Evolutionary conservation across 2,113 vertebrate species (phyloP), one percentile per base, ranked within the genome.

Genomic region (Fukomys damarensis): DNA sequence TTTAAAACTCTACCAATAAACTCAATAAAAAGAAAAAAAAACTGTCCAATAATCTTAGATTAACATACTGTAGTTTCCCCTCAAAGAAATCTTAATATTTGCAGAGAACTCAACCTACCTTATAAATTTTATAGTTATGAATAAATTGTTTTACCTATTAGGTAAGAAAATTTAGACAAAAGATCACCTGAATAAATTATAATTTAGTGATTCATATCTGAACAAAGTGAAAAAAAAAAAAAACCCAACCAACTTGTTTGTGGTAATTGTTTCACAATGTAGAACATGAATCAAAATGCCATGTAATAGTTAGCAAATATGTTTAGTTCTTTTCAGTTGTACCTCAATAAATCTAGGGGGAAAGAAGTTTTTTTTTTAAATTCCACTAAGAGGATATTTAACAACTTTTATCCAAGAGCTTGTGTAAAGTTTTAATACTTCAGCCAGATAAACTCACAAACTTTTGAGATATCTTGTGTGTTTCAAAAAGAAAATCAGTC

Each of bases 121-220:
- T 85, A 65, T 77, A 95, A 86, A 6, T 66, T 74, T 95, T 92
- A 49, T 74, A 85, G 32, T 74, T 87, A 87, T 91, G 84, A 96
- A 74, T 82, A 86, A 66, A 38, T 61, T 3, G 24, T 93, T 93
- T 96, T 90, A 49, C 54, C 80, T 65, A 32, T 46, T 16, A 38
- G 12, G 7, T 68, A 91, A 63, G 81, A 91, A 85, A 76, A 91
- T 76, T 76, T 93, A 93, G 59, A 43, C 28, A 91, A 63, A 85
- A 58, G n/a, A 93, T 3, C n/a, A 85, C 7, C 74, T 52, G 52
- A 63, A 93, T 93, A 74, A 80, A 41, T 84, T 93, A 68, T 56
- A 81, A 56, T 41, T 74, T 93, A 93, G 30, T 35, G 82, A 19
- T 82, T 28, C 2, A 32, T 79, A 61, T 94, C 30, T 83, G 94